Evolutionary conservation across 92 coral and sea anemone genomes (phyloP).

Genomic region (Actinernus sp.): DNA sequence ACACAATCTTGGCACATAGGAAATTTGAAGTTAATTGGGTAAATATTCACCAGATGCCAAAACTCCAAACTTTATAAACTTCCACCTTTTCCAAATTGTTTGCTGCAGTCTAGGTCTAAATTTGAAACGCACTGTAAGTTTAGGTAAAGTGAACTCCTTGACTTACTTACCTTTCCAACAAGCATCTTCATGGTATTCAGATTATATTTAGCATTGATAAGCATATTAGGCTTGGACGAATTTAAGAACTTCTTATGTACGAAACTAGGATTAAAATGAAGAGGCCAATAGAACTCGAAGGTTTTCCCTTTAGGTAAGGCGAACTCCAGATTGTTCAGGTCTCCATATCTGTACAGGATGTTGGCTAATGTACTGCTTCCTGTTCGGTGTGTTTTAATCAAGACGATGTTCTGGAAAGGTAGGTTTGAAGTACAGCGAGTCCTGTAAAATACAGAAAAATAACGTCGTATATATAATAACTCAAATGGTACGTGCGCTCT

Average conservation of each 20-base stretch:
- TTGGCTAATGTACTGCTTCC: conserved; percentile 85
- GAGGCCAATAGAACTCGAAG: conserved; percentile 90
- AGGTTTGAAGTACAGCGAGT: background rate
- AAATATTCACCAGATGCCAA: too few species aligned
- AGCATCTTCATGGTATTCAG: conserved; percentile 63
- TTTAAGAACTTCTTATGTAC: conserved; percentile 74
- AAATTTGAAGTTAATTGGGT: too few species aligned
- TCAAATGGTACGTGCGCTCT: too few species aligned
- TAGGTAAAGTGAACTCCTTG: too few species aligned
- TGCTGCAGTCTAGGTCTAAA: too few species aligned
- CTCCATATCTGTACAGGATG: conserved; percentile 91
- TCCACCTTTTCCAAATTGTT: too few species aligned
- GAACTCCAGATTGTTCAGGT: conserved; percentile 82
- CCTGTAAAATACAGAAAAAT: conserved; percentile 1
- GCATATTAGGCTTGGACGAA: conserved; percentile 58
- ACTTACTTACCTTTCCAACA: conserved; percentile 90
- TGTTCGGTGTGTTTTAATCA: conserved; percentile 74
- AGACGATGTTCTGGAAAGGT: conserved; percentile 60
- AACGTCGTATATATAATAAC: too few species aligned
- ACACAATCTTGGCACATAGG: too few species aligned
- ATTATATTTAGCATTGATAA: conserved; percentile 72
- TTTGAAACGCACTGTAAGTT: too few species aligned
- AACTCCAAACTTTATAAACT: too few species aligned
- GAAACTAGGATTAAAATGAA: conserved; percentile 87
- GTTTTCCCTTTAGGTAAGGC: conserved; percentile 85